Base-by-base conservation (phyloP, 2,888 invertebrate genomes). In the Melinaea marsaeus region DNA sequence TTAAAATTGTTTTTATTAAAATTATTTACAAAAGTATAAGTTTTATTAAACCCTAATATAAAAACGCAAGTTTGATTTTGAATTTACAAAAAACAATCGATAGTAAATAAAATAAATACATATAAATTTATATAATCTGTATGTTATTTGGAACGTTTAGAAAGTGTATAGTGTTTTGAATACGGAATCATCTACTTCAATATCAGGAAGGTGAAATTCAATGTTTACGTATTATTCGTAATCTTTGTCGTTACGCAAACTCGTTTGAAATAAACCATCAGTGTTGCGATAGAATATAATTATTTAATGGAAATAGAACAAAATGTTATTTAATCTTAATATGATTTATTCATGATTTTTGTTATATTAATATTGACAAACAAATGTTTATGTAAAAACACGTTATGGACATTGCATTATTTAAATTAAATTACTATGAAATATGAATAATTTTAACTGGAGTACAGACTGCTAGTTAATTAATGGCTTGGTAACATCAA, bases 151-250 rank as follows among this genome's bases (percentile, higher is more conserved):
- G 51, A 51, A 64, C 63, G 61, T 60, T 66, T 69, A 69, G 70
- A 71, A 69, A 69, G 68, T 56, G 48, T 60, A 69, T 68, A 71
- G 73, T 69, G 66, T 69, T 65, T 62, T 73, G 79, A 79, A 84
- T 83, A 81, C 79, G 72, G 79, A 85, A 81, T 80, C 68, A 62
- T 61, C 51, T 57, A 80, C 73, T 74, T 79, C 77, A 78, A 81
- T 81, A 74, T 69, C 64, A 70, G 71, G 74, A 77, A 75, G 75
- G 77, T 72, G 66, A 68, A 69, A 69, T 59, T 66, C 61, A 64
- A 69, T 67, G 11, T 33, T 60, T 69, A 51, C 51, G 11, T 63
- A 65, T 62, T 59, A 66, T 62, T 62, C 61, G 64, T 64, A 65
- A 67, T 67, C 63, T 62, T 54, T 37, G n/a, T 4, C 9, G 45